A percentile compares a stretch with the other conserved stretches of the same genome.
Evolutionary conservation across 2,113 vertebrate species (phyloP).

Genomic region (Brachypteracias leptosomus): DNA sequence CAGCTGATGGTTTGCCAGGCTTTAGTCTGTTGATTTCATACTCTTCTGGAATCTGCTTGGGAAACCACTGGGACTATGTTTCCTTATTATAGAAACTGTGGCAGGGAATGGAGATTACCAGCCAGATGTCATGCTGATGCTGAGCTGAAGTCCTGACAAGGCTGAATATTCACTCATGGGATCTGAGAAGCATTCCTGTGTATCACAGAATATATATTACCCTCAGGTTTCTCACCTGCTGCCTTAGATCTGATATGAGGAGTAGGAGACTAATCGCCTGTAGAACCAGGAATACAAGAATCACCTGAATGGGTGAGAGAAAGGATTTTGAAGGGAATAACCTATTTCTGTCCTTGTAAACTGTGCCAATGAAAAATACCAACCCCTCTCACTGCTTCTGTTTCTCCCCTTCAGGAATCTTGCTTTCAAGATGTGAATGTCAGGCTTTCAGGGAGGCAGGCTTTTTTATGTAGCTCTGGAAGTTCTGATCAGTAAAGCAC

Average conservation of each 20-base stretch:
- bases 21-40: neutral
- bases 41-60: neutral
- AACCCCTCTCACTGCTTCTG: neutral
- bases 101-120: neutral
- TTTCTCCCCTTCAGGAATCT: neutral
- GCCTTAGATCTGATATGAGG: neutral
- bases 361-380: neutral
- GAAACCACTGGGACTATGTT: neutral
- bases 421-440: neutral
- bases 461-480: neutral
- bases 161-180: neutral
- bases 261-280: neutral
- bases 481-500: neutral
- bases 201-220: neutral
- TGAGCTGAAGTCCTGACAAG: neutral
- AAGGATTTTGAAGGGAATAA: neutral
- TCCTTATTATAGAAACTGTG: neutral
- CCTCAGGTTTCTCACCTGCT: neutral
- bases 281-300: neutral
- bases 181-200: neutral
- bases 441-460: neutral
- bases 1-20: neutral
- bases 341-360: neutral
- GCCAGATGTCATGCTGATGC: neutral
- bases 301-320: neutral